Evolutionary conservation across 2,888 invertebrate genomes (phyloP).

Genomic region (Eristalis tenax): DNA sequence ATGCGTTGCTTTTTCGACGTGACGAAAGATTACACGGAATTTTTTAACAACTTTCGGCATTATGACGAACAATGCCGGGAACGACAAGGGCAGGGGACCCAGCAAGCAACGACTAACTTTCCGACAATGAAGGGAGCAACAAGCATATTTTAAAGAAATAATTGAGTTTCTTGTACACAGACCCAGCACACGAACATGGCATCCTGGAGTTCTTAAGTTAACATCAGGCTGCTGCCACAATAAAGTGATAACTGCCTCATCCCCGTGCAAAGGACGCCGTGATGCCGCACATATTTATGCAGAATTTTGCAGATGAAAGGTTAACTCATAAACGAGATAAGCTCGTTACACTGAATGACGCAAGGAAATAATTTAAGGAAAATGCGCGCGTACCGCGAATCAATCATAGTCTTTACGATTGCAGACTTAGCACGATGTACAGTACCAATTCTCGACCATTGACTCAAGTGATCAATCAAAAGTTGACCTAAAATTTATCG

Average conservation of each 20-base stretch:
- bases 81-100: neutral
- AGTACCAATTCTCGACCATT: too few species aligned
- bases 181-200: neutral
- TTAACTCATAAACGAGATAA: neutral
- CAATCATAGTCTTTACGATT: too few species aligned
- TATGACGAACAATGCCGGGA: slow-evolving; percentile 8
- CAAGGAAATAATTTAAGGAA: neutral
- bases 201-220: neutral
- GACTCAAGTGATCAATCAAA: too few species aligned
- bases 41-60: slow-evolving; percentile 32
- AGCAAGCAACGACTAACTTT: neutral
- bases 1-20: slow-evolving; percentile 24
- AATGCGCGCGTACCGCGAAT: too few species aligned
- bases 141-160: slow-evolving; percentile 41
- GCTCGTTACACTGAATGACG: neutral
- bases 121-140: slow-evolving; percentile 14
- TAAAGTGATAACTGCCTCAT: slow-evolving; percentile 5
- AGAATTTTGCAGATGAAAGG: neutral
- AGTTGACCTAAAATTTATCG: too few species aligned
- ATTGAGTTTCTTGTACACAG: slow-evolving; percentile 24
- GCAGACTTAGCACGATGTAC: too few species aligned
- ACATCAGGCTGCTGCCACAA: neutral
- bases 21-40: slow-evolving; percentile 26
- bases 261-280: neutral
- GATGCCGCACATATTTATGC: neutral